Base-by-base conservation (phyloP, 2,113 vertebrate genomes). In the Pomatostomus ruficeps region DNA sequence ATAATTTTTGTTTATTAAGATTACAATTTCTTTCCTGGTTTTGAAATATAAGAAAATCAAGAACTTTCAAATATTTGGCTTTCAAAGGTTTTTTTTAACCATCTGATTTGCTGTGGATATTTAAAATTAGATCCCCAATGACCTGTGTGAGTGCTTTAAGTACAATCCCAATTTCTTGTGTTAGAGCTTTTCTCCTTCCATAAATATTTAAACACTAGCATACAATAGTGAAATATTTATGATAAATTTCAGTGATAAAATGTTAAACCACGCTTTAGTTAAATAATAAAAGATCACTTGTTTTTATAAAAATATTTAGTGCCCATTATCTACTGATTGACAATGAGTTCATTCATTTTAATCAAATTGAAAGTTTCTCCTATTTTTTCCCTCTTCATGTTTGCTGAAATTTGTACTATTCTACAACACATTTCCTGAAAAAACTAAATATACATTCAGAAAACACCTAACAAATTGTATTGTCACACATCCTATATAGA, bases 261-360 rank as follows among this genome's bases (percentile, higher is more conserved):
- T 5, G 22, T 67, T 68, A 38, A 59, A 38, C 1, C 1, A 0
- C 1, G 1, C 8, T 81, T 55, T 72, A 25, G 63, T 52, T 36
- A 72, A 79, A 82, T 65, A 65, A 49, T 52, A 72, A 68, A 48
- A 1, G 3, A 72, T 40, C 1, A 14, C 22, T 82, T 63, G 43
- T 58, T 74, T 80, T 61, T 57, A 62, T 46, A 77, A 83, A 70
- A 35, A 12, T 28, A 36, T 78, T 78, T 78, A 55, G 3, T 67
- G 15, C 0, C 9, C 48, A 52, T 67, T 75, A 43, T 52, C 31
- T 88, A 68, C 22, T 8, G 9, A 38, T 81, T 59, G 63, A 28
- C 8, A 65, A 8, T 16, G 7, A 76, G 5, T 35, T 94, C 24
- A 54, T 74, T 67, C 12, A 38, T 54, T 86, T 81, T 61, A 76